Percentiles rank a stretch among this genome's conserved stretches.
These are phyloP conservation scores for Allolobophora icterica DNA, from an alignment of 2,888 invertebrate species.

Conservation along the genomic window DNA sequence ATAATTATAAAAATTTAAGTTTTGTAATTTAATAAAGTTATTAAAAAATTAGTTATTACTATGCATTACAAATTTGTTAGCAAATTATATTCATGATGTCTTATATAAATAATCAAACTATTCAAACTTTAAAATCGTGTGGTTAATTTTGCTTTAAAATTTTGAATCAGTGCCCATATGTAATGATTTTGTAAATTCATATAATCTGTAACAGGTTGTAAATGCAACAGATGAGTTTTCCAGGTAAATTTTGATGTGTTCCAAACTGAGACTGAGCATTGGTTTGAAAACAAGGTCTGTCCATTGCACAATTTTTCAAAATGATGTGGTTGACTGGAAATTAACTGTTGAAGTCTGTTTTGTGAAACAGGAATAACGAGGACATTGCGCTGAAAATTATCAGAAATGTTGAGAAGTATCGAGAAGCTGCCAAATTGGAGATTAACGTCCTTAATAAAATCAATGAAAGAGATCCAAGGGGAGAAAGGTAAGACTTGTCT, in stretches of 20 bases:
- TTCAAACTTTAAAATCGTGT: too few relatives aligned
- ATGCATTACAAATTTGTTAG: too few relatives aligned
- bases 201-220: not conserved
- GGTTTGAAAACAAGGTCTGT: not conserved
- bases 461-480: conserved; percentile 89
- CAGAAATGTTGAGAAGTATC: conserved; percentile 98
- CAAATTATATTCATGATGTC: too few relatives aligned
- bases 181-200: not conserved
- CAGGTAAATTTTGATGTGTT: not conserved
- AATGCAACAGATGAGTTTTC: not conserved
- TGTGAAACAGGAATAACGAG: conserved; percentile 44
- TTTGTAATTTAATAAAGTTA: too few relatives aligned
- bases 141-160: too few relatives aligned
- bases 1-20: too few relatives aligned
- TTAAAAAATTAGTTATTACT: too few relatives aligned
- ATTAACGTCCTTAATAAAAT: conserved; percentile 98
- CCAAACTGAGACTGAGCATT: not conserved
- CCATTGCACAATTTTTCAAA: too few relatives aligned
- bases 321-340: not conserved
- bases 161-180: too few relatives aligned
- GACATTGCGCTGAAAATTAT: conserved; percentile 90
- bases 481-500: conserved; percentile 85
- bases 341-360: not conserved
- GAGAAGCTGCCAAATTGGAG: conserved; percentile 98
- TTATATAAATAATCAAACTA: too few relatives aligned